These are phyloP conservation scores for Aurelia coerulea DNA, from an alignment of 30 jellyfish, hydroid and myxozoan species.

Conservation along the genomic window DNA sequence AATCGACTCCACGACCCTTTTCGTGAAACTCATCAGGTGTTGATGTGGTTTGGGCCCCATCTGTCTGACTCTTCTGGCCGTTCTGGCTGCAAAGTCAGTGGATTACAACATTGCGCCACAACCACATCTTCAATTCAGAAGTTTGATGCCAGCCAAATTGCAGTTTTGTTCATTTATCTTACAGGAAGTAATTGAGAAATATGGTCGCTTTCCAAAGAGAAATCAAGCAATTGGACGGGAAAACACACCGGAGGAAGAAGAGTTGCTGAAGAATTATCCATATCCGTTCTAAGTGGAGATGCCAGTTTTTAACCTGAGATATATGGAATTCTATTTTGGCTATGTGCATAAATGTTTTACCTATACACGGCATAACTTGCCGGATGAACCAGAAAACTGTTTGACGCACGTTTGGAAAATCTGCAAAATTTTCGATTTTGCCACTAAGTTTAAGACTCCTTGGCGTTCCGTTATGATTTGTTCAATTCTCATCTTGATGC, in stretches of 20 bases:
- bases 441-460: no score
- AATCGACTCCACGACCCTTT: not conserved
- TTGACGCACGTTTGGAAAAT: no score
- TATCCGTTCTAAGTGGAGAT: not conserved
- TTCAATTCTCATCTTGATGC: no score
- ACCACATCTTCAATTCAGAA: not conserved
- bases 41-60: not conserved
- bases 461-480: no score
- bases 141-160: not conserved
- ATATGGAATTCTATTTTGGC: no score
- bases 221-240: conserved; percentile 76
- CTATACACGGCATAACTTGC: no score
- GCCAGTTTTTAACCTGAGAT: no score
- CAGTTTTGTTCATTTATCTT: not conserved
- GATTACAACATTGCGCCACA: not conserved
- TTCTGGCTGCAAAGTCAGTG: no score
- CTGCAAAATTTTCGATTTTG: no score
- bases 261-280: conserved; percentile 59
- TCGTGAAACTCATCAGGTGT: not conserved
- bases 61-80: not conserved
- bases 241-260: conserved; percentile 90
- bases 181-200: conserved; percentile 69
- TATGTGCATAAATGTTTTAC: no score
- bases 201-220: conserved; percentile 91
- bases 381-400: no score